Conservation (phyloP, 2,888 invertebrate genomes). For the Tinea pellionella region DNA sequence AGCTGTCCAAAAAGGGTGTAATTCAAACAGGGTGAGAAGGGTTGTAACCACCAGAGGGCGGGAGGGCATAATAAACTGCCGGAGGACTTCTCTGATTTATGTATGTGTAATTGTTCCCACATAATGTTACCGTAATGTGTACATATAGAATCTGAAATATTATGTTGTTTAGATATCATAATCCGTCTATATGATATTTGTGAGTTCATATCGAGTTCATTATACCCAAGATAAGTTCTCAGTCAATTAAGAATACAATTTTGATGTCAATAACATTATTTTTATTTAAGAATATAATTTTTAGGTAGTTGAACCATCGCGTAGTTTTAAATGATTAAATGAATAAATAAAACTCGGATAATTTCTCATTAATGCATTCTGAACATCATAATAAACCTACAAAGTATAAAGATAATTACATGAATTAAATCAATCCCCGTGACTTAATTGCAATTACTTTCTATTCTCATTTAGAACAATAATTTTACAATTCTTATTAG, state of each 20-base stretch:
- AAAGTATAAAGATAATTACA: too few species aligned
- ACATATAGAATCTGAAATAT: slow-evolving; percentile 7
- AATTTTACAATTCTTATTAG: neutral
- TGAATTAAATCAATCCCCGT: too few species aligned
- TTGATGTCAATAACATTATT: too few species aligned
- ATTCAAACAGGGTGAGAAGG: slow-evolving; percentile 36
- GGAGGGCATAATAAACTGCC: slow-evolving; percentile 45
- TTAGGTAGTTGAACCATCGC: too few species aligned
- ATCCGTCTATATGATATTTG: neutral
- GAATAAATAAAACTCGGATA: too few species aligned
- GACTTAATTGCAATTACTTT: neutral
- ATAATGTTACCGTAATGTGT: slow-evolving; percentile 33
- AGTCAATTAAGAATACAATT: neutral
- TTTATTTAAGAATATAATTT: too few species aligned
- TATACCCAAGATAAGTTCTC: neutral
- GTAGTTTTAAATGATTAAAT: too few species aligned
- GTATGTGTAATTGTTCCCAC: slow-evolving; percentile 60
- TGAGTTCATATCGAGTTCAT: neutral
- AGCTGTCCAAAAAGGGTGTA: slow-evolving; percentile 39
- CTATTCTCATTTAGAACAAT: neutral
- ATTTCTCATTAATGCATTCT: too few species aligned
- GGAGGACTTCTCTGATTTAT: slow-evolving; percentile 54
- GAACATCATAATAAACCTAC: too few species aligned
- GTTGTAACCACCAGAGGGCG: slow-evolving; percentile 42
- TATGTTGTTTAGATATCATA: slow-evolving; percentile 2